phyloP scores from a whole-genome alignment of 2,113 vertebrate species.

The Octodon degus region DNA sequence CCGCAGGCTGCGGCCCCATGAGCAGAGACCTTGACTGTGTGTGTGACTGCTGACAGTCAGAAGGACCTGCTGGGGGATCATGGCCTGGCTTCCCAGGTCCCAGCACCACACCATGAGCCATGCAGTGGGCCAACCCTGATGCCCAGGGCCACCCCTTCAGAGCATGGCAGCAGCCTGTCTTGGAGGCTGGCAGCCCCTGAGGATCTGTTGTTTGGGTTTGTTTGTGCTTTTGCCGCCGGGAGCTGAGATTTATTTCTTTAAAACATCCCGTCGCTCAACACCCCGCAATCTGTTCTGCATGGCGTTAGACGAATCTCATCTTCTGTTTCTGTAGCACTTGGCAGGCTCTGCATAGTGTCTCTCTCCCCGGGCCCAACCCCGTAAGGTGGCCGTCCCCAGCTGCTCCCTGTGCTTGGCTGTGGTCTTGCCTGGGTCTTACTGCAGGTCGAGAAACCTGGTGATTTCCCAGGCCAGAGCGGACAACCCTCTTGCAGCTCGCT shows the following conservation, averaged over 20 bases:
- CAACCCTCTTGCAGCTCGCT: rapidly evolving
- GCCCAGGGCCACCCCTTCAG: background rate
- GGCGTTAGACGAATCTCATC: background rate
- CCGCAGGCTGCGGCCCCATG: background rate
- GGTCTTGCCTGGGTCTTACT: background rate
- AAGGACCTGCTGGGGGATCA: rapidly evolving
- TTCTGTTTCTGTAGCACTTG: conserved; percentile 42
- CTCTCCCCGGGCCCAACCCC: rapidly evolving
- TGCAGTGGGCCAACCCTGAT: rapidly evolving
- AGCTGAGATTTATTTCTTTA: conserved; percentile 66
- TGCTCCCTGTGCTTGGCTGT: background rate
- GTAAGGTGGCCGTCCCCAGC: background rate
- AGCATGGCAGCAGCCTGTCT: conserved; percentile 4
- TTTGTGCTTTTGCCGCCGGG: conserved; percentile 62
- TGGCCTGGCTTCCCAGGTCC: background rate
- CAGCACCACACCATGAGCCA: background rate
- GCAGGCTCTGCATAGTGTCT: background rate
- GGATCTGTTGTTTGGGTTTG: conserved; percentile 73
- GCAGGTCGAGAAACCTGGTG: background rate
- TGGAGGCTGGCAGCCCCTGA: background rate
- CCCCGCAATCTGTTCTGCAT: conserved; percentile 59
- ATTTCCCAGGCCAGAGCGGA: background rate
- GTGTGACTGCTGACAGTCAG: background rate
- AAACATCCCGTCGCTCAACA: conserved; percentile 52
- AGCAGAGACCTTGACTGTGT: background rate